Evolutionary conservation across 2,113 vertebrate species (phyloP).

Genomic region (Halichoerus grypus): DNA sequence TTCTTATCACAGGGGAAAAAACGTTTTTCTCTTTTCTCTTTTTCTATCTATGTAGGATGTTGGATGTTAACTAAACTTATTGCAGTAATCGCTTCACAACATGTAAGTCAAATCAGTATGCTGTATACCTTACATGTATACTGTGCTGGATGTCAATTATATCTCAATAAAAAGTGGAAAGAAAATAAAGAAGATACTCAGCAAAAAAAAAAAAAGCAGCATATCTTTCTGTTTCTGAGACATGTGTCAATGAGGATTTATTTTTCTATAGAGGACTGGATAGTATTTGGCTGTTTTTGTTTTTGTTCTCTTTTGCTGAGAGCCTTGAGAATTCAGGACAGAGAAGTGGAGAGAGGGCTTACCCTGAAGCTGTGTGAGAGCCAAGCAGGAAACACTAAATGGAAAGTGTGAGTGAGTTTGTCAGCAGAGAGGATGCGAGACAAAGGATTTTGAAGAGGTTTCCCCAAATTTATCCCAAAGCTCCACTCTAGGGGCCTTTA

Average conservation of each 20-base stretch:
- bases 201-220: not conserved
- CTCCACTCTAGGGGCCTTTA: not conserved
- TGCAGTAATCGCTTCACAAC: not conserved
- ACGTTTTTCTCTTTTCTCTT: not conserved
- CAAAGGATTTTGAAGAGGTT: not conserved
- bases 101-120: not conserved
- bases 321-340: slow-evolving; percentile 32
- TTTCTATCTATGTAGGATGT: not conserved
- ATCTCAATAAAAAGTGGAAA: not conserved
- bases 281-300: not conserved
- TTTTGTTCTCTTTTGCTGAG: not conserved
- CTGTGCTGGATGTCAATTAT: not conserved
- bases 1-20: not conserved
- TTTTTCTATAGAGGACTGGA: not conserved
- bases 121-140: not conserved
- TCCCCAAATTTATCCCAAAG: not conserved
- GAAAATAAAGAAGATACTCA: not conserved
- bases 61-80: not conserved
- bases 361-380: not conserved
- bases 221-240: not conserved
- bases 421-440: not conserved
- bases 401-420: not conserved
- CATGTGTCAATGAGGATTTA: not conserved
- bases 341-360: not conserved
- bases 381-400: not conserved